Conservation (phyloP, 35 echinoderm and acorn worm species). For the Heliocidaris erythrogramma region DNA sequence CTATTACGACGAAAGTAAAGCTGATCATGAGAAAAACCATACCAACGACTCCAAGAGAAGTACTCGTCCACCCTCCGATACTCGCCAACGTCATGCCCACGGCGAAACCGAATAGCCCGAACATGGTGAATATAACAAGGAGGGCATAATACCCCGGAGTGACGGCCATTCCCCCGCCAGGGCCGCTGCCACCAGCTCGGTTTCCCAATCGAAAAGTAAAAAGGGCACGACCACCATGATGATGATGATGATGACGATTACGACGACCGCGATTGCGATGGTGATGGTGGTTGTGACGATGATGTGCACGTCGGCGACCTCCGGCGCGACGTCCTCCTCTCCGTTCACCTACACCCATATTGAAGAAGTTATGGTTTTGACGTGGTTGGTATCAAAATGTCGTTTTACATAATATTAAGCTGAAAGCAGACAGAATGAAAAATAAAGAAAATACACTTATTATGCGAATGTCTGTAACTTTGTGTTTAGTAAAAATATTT, state of each 20-base stretch:
- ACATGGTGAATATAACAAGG: background rate
- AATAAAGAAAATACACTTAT: background rate
- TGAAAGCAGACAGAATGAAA: background rate
- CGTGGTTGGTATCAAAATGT: background rate
- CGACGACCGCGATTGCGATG: background rate
- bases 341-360: background rate
- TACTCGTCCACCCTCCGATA: background rate
- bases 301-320: background rate
- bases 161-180: background rate
- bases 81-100: background rate
- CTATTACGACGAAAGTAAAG: background rate
- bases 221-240: background rate
- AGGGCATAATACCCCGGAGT: background rate
- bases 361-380: background rate
- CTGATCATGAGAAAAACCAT: background rate
- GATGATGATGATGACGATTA: background rate
- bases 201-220: background rate
- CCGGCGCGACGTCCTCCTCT: conserved; percentile 1
- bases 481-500: no score
- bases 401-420: background rate
- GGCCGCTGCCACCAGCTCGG: background rate
- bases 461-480: no score
- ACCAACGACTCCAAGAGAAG: background rate
- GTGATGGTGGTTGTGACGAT: background rate
- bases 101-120: background rate